These are phyloP conservation scores for Setophaga petechia DNA, from an alignment of 2,113 vertebrate genomes.

Conservation along the genomic window DNA sequence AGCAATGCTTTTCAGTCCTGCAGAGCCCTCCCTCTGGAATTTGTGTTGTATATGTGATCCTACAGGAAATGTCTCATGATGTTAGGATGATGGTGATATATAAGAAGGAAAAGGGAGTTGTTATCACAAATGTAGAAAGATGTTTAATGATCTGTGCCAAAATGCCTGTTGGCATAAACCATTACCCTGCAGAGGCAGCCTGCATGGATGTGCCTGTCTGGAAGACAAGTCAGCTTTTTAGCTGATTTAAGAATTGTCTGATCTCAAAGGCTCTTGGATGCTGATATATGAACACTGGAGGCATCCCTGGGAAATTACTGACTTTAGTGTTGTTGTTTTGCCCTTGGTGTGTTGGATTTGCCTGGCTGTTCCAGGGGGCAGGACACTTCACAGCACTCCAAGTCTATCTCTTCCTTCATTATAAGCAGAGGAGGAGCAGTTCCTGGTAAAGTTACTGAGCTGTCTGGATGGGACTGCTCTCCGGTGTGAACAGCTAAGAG, in stretches of 20 bases:
- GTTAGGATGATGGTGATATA: background rate
- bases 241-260: background rate
- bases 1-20: background rate
- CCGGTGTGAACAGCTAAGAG: background rate
- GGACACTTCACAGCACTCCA: background rate
- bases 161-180: fast-evolving
- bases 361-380: background rate
- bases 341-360: background rate
- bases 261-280: background rate
- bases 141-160: background rate
- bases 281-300: fast-evolving
- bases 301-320: background rate
- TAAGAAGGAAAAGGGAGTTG: background rate
- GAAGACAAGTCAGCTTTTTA: background rate
- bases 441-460: background rate
- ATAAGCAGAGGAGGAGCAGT: background rate
- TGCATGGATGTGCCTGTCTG: background rate
- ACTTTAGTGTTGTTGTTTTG: background rate
- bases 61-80: background rate
- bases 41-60: background rate
- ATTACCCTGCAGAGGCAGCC: fast-evolving
- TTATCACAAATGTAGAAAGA: background rate
- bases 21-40: background rate
- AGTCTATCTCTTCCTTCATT: background rate
- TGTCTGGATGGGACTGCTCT: background rate